Base-by-base conservation (phyloP, 2,797 vertebrate species). In the Periophthalmus magnuspinnatus region DNA sequence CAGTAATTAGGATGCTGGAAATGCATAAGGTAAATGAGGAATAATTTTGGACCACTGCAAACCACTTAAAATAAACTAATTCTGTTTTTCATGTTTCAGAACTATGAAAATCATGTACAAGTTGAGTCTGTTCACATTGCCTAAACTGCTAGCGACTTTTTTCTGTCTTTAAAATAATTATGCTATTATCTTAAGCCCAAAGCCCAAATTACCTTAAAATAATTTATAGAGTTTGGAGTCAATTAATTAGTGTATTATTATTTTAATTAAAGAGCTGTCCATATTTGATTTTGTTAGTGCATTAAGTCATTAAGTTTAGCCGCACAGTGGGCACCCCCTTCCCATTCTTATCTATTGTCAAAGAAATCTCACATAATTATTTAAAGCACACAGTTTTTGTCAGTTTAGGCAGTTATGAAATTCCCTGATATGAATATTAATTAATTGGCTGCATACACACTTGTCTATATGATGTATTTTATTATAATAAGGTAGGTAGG, bases 171-270 rank as follows among this genome's bases (percentile, higher is more conserved):
- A 45, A 63, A 45, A 45, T 47, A 65, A 65, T 65, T 48, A 65
- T 65, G 14, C 24, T 32, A 50, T 65, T 65, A 65, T 65, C 62
- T 48, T 65, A 17, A 28, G 62, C 41, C 62, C 9, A 41, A 45
- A 65, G 41, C 45, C 17, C 24, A 50, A 48, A 65, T 32, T 19
- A 50, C 61, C 61, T 63, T 63, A 48, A 65, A 65, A 50, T 48
- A 33, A 65, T 28, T 65, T 32, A 65, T 65, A 65, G 62, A 65
- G 62, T 65, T 50, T 33, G 62, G 45, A 54, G 48, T 62, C 28
- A n/a, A 47, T 60, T 60, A 60, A 60, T 36, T 19, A 45, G 16
- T 63, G n/a, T 47, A 45, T 47, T 63, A 63, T 63, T 38, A 62
- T 38, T 63, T 63, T 63, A 63, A 63, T 63, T 63, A 47, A 63